Evolutionary conservation across 2,113 vertebrate species (phyloP).

Genomic region (Peromyscus leucopus): DNA sequence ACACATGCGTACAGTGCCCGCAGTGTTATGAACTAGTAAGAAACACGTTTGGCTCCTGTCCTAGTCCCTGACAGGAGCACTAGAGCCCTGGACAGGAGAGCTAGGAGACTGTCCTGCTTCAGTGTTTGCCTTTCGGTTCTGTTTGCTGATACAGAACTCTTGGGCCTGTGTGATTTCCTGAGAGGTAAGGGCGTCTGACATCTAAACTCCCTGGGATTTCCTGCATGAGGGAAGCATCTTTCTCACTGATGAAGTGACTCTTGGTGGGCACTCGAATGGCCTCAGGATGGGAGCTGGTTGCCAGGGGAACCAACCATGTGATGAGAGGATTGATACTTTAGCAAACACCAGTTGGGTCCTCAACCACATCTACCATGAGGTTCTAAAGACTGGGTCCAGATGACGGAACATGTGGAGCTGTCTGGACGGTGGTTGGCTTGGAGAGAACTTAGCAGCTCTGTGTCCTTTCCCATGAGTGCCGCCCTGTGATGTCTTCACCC

Average conservation of each 20-base stretch:
- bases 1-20: not conserved
- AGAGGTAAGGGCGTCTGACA: not conserved
- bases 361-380: not conserved
- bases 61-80: not conserved
- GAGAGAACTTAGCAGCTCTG: not conserved
- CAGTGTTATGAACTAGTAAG: not conserved
- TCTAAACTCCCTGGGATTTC: not conserved
- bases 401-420: not conserved
- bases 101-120: not conserved
- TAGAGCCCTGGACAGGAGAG: not conserved
- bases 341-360: not conserved
- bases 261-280: not conserved
- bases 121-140: not conserved
- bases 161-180: not conserved
- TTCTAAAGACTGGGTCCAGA: not conserved
- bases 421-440: fast-evolving
- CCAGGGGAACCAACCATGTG: not conserved
- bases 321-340: not conserved
- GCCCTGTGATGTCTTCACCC: not conserved
- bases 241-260: not conserved
- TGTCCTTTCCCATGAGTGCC: not conserved
- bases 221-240: not conserved
- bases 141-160: not conserved
- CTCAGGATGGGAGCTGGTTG: not conserved
- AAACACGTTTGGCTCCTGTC: not conserved